Percentiles rank a stretch among this genome's conserved stretches.
phyloP scores from a whole-genome alignment of 2,888 invertebrate species.

The Hedya salicella region DNA sequence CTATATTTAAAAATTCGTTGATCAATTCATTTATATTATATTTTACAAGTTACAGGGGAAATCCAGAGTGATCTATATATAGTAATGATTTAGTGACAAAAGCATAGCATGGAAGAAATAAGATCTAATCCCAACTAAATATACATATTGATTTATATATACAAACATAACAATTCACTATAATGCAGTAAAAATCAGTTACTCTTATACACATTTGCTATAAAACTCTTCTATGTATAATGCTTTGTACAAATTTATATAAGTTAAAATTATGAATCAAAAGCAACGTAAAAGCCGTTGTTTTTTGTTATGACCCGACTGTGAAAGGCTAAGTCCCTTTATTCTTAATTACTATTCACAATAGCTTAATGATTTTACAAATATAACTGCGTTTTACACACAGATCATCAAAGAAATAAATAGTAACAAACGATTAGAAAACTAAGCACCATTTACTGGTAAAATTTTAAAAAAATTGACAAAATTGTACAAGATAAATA shows the following conservation, averaged over 20 bases:
- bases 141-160: slow-evolving; percentile 27
- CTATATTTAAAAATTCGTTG: slow-evolving; percentile 15
- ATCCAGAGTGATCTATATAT: not conserved
- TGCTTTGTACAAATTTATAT: slow-evolving; percentile 32
- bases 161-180: slow-evolving; percentile 14
- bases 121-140: slow-evolving; percentile 28
- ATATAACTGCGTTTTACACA: not conserved
- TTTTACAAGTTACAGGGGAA: slow-evolving; percentile 16
- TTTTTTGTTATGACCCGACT: not conserved
- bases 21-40: not conserved
- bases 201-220: slow-evolving; percentile 19
- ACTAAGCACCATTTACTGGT: too few species aligned
- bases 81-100: not conserved
- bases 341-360: not conserved
- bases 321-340: not conserved
- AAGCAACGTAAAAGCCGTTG: slow-evolving; percentile 1
- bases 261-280: slow-evolving; percentile 21
- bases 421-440: too few species aligned
- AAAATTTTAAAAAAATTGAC: too few species aligned
- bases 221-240: slow-evolving; percentile 8
- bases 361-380: not conserved
- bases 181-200: slow-evolving; percentile 17
- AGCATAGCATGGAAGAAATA: slow-evolving; percentile 1
- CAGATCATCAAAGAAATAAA: too few species aligned
- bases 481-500: too few species aligned